Percentiles rank a stretch among this genome's conserved stretches.
These are phyloP conservation scores for Nycteola revayana DNA, from an alignment of 2,888 invertebrate genomes.

Conservation along the genomic window DNA sequence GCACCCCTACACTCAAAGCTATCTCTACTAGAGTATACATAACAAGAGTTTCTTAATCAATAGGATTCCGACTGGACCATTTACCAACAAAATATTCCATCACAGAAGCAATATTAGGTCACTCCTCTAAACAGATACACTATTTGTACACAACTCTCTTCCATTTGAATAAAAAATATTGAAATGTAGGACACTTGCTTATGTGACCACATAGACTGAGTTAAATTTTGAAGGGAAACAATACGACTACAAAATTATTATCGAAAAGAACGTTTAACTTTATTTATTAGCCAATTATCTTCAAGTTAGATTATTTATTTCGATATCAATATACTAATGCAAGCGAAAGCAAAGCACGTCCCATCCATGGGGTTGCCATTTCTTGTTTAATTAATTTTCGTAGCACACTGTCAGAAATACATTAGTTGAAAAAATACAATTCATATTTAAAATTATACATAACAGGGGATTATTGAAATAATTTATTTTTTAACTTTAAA, in stretches of 20 bases:
- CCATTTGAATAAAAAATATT: constrained; percentile 68
- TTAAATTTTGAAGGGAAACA: constrained; percentile 11
- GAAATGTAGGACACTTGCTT: constrained; percentile 68
- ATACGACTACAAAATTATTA: constrained; percentile 9
- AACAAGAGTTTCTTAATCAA: constrained; percentile 55
- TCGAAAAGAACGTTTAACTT: constrained; percentile 6
- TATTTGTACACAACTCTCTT: constrained; percentile 65
- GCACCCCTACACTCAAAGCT: constrained; percentile 68
- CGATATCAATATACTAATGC: constrained; percentile 18
- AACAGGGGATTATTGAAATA: too few relatives aligned
- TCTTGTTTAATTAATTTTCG: too few relatives aligned
- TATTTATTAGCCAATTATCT: constrained; percentile 11
- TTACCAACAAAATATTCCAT: constrained; percentile 48
- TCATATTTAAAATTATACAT: too few relatives aligned
- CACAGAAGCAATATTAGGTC: constrained; percentile 51
- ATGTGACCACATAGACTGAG: constrained; percentile 36
- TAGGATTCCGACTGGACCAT: constrained; percentile 32
- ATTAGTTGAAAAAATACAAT: too few relatives aligned
- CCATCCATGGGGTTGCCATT: not conserved
- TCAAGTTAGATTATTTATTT: constrained; percentile 13
- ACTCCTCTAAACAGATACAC: constrained; percentile 61
- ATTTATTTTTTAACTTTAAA: too few relatives aligned
- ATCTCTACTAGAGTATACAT: constrained; percentile 75
- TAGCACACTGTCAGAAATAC: too few relatives aligned
- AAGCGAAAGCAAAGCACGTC: constrained; percentile 33